Evolutionary conservation across 2,113 vertebrate species (phyloP), one percentile per base, ranked within the genome.

Genomic region (Oreochromis aureus): DNA sequence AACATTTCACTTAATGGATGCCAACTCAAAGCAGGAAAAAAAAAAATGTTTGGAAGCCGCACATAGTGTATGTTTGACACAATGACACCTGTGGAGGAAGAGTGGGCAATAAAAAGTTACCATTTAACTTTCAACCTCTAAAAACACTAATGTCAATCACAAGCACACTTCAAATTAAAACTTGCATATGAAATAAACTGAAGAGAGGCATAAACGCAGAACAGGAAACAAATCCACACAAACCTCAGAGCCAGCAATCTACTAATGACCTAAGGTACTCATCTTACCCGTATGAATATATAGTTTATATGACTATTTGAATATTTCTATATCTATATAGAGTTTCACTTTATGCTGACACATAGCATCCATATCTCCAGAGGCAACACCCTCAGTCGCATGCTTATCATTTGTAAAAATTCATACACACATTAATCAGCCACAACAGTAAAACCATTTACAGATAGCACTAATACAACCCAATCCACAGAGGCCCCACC

Each of bases 281-380:
- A 95, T 92, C 94, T 95, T 96, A 97, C 97, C 97, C 97, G 97
- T 97, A 97, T 95, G 90, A 95, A 96, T 94, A 94, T 94, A 95
- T 91, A 92, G 87, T 94, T 91, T 94, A 90, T 94, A 94, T 92
- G 92, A 59, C 84, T 90, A 95, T 93, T 86, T 91, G 87, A 93
- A 91, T 90, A 87, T 86, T 87, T 84, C 78, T 80, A 84, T 88
- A 88, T 78, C 27, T 82, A 84, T 84, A 93, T 87, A 90, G 83
- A 89, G 84, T 94, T 93, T 95, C 54, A 95, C 92, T 92, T 92
- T 89, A 94, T 86, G 93, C 80, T 87, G 90, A 95, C 87, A 90
- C 32, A 53, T 94, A 92, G 92, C 92, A 91, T 95, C 92, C 86
- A 88, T 87, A 92, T 89, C 78, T 89, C 85, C 81, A 86, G 88